Conservation (phyloP, 1,140 invertebrate species). For the Adoxophyes honmai region DNA sequence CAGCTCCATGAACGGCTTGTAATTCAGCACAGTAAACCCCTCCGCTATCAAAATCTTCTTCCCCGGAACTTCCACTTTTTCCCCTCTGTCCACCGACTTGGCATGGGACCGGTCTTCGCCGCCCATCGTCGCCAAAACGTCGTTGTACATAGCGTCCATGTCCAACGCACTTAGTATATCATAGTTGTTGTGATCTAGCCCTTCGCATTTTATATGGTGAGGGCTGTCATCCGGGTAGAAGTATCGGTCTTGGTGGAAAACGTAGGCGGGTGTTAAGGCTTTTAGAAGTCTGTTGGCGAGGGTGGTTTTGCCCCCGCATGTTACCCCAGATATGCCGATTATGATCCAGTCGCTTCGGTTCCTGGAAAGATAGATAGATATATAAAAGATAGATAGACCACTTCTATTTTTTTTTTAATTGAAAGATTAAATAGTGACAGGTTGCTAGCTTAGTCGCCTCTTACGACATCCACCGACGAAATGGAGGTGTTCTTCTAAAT, state of each 20-base stretch:
- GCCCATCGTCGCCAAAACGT: conserved; percentile 72
- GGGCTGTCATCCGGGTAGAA: conserved; percentile 84
- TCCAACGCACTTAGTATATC: conserved; percentile 85
- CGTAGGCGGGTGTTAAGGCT: conserved; percentile 72
- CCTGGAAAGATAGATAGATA: too few species aligned
- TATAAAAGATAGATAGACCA: too few species aligned
- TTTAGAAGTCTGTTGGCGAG: conserved; percentile 79
- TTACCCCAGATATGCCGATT: conserved; percentile 86
- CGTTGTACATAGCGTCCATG: conserved; percentile 83
- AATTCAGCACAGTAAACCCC: conserved; percentile 87
- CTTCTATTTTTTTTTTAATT: too few species aligned
- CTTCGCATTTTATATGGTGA: conserved; percentile 80
- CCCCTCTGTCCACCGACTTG: conserved; percentile 18
- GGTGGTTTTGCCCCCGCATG: conserved; percentile 89
- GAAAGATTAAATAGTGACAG: too few species aligned
- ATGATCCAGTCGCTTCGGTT: conserved; percentile 79
- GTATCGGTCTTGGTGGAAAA: conserved; percentile 88
- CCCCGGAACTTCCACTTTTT: conserved; percentile 34
- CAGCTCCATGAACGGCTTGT: conserved; percentile 79
- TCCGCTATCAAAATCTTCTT: conserved; percentile 84
- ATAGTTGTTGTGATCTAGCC: conserved; percentile 87
- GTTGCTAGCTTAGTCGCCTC: too few species aligned
- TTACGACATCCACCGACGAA: too few species aligned
- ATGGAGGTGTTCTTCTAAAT: too few species aligned
- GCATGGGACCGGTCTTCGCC: conserved; percentile 35